phyloP scores from a whole-genome alignment of 1,140 invertebrate genomes.

The Sipha flava region DNA sequence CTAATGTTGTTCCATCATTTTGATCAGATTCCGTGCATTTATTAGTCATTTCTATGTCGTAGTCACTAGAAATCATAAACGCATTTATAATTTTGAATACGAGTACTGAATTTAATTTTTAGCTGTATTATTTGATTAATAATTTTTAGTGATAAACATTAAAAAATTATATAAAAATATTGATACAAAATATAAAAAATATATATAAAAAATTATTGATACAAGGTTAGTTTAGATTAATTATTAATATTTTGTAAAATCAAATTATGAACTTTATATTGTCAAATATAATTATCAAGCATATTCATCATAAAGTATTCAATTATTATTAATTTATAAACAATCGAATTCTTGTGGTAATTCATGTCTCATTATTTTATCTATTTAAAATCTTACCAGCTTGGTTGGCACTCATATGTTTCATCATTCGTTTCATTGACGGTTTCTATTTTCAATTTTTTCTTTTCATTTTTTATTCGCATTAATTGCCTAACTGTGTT shows the following conservation, averaged over 20 bases:
- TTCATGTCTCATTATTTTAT: too few species aligned
- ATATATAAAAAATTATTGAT: too few species aligned
- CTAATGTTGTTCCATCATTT: not conserved
- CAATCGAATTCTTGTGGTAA: too few species aligned
- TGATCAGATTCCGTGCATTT: not conserved
- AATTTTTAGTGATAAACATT: too few species aligned
- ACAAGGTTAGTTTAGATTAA: too few species aligned
- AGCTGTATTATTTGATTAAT: too few species aligned
- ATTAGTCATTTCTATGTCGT: not conserved
- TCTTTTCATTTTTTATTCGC: conserved; percentile 30
- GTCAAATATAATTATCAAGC: not conserved
- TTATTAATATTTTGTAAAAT: too few species aligned
- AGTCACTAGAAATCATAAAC: not conserved
- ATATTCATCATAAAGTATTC: too few species aligned
- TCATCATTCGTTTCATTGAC: not conserved
- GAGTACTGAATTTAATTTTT: not conserved
- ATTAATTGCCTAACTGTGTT: conserved; percentile 27
- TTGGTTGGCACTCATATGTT: not conserved
- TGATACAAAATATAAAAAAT: too few species aligned
- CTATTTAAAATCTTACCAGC: not conserved
- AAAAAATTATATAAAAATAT: too few species aligned
- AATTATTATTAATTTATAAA: too few species aligned
- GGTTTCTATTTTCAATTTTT: not conserved
- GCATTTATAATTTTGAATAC: not conserved
- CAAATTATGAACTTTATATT: too few species aligned